Base-by-base conservation (phyloP, 2,113 vertebrate species). In the Aptenodytes patagonicus region DNA sequence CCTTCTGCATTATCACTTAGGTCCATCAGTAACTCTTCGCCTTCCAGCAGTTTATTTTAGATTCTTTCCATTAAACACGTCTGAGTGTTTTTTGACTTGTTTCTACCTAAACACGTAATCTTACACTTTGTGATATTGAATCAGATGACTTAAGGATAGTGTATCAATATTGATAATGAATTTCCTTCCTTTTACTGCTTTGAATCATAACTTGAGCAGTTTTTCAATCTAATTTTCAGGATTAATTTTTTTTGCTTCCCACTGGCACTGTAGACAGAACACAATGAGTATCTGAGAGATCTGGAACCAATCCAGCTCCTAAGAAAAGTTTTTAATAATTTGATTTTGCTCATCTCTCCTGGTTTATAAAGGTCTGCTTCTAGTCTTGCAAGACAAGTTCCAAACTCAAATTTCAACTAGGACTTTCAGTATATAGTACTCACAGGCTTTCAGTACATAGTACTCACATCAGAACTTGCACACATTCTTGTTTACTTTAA, bases 191-290 rank as follows among this genome's bases (percentile, higher is more conserved):
- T 96, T 75, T 89, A 75, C 57, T 87, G 58, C 79, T 92, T 89
- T 93, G 60, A 94, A n/a, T 86, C 34, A 36, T 61, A 79, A 64
- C 32, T 75, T 90, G 69, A 95, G 61, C 29, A 94, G n/a, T 9
- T 69, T 17, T 94, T 83, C 88, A 83, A 87, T 93, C 46, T 89
- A 75, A 79, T 92, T 93, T 80, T 88, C 38, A 61, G 21, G 32
- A 36, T 94, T 95, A 84, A 93, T 87, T 96, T 91, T 42, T 95
- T 97, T 96, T 64, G 40, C 73, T 90, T 97, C 71, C 79, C n/a
- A 62, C 76, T 21, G 47, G 29, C 81, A 83, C 65, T 88, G 15
- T 65, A 47, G 51, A 58, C 34, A 75, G 72, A 93, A 70, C 29
- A 70, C 76, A 91, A 73, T 62, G 77, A 95, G 36, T 65, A 91